Percentiles rank a stretch among this genome's conserved stretches.
These are phyloP conservation scores for Acanthopagrus latus DNA, from an alignment of 2,797 vertebrate genomes.

Conservation along the genomic window DNA sequence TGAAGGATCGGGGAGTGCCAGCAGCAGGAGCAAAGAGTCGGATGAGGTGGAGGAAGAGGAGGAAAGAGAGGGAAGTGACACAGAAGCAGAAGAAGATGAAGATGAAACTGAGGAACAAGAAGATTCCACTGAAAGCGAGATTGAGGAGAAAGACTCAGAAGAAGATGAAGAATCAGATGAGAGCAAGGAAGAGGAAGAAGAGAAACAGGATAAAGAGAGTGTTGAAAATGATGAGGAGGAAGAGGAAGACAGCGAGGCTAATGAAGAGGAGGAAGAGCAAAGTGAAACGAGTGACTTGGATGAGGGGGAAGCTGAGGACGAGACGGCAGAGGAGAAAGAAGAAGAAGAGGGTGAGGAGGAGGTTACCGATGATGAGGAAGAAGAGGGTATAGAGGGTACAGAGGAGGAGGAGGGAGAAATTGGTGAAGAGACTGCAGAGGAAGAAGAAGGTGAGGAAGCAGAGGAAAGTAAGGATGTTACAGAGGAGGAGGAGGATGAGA, in stretches of 20 bases:
- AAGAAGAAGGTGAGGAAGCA: too few relatives aligned
- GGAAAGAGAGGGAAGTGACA: slow-evolving; percentile 35
- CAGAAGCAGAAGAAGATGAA: slow-evolving; percentile 9
- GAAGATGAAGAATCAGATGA: slow-evolving; percentile 22
- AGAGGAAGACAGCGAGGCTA: slow-evolving; percentile 22
- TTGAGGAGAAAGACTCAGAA: slow-evolving; percentile 10
- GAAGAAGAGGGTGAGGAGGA: too few relatives aligned
- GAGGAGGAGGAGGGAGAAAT: too few relatives aligned
- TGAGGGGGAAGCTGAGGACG: slow-evolving; percentile 10
- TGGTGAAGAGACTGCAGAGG: too few relatives aligned
- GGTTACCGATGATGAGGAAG: too few relatives aligned
- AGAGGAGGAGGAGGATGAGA: too few relatives aligned
- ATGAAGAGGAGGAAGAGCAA: slow-evolving; percentile 30
- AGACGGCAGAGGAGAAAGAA: too few relatives aligned
- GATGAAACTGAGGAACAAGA: slow-evolving; percentile 30
- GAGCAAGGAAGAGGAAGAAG: slow-evolving; percentile 32
- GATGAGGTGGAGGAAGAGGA: slow-evolving; percentile 53
- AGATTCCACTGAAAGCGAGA: slow-evolving; percentile 21
- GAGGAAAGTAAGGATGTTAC: too few relatives aligned
- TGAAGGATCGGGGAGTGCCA: slow-evolving; percentile 23
- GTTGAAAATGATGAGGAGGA: slow-evolving; percentile 32
- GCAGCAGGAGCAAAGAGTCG: slow-evolving; percentile 24
- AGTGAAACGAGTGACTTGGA: slow-evolving; percentile 22
- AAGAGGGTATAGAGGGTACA: too few relatives aligned
- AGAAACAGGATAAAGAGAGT: background rate